phyloP scores from a whole-genome alignment of 1,140 invertebrate genomes.

The Drosophila bifasciata region DNA sequence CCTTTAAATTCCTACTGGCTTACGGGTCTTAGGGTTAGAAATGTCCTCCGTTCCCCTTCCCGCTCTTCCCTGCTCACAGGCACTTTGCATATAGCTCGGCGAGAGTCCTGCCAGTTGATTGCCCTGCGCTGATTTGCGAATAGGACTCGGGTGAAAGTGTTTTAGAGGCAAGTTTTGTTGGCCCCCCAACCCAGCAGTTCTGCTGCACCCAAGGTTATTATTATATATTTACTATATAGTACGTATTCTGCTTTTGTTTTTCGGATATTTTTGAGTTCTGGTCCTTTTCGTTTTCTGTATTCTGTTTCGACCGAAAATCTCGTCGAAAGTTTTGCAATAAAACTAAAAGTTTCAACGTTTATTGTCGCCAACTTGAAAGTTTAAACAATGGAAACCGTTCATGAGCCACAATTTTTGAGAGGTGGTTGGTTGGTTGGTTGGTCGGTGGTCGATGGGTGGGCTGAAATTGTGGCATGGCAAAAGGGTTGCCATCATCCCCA shows the following conservation, averaged over 20 bases:
- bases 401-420: constrained; percentile 71
- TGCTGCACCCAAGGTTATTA: constrained; percentile 60
- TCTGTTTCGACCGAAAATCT: constrained; percentile 73
- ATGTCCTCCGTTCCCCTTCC: too few relatives aligned
- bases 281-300: constrained; percentile 51
- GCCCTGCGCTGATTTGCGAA: constrained; percentile 54
- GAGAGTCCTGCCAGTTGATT: constrained; percentile 19
- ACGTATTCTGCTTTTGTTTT: constrained; percentile 30
- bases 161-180: constrained; percentile 33
- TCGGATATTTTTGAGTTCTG: constrained; percentile 12
- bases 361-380: constrained; percentile 82
- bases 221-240: constrained; percentile 68
- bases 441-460: constrained; percentile 12
- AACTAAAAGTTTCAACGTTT: constrained; percentile 82
- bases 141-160: constrained; percentile 56
- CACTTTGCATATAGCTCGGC: constrained; percentile 44
- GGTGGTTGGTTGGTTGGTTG: constrained; percentile 8
- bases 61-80: background rate
- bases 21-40: background rate
- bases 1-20: constrained; percentile 28
- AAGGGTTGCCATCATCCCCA: constrained; percentile 49
- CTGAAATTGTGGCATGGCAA: constrained; percentile 45
- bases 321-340: constrained; percentile 80
- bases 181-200: constrained; percentile 13
- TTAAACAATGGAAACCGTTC: constrained; percentile 80